Evolutionary conservation across 1,140 invertebrate species (phyloP), one percentile per base, ranked within the genome.

Genomic region (Macrobrachium nipponense): DNA sequence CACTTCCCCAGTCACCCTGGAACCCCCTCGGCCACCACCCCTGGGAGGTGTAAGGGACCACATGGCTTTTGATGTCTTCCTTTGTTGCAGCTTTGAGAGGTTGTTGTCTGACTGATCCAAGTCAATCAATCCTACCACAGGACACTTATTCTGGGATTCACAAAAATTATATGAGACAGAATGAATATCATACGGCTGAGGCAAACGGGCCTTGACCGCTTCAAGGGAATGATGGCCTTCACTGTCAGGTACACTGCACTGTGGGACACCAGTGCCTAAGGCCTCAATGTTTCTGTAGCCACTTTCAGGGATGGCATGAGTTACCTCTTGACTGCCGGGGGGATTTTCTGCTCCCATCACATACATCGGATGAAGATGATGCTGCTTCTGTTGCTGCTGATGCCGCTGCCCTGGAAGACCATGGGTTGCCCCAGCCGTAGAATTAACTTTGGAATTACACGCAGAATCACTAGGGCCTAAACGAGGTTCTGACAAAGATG

Each of bases 1-100:
- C 78, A 80, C 62, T 62, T 80, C 78, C 78, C 78, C 78, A 62
- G 78, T 66, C 78, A 80, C 43, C 64, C 62, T 80, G 61, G 78
- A 62, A 66, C 62, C 64, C 62, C 78, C 61, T 10, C 78, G 78
- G 11, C 60, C 43, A 62, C 78, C 61, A 62, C 78, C 61, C 59
- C 78, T 80, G 15, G 78, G 78, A 43, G 78, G 64, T 20, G 78
- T 80, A n/a, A 80, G 78, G 62, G 62, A 62, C 23, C 78, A 36
- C 78, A 64, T 80, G 78, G 61, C 62, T 80, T 80, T 80, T 36
- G 61, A 62, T 64, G 60, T 80, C 78, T 80, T 80, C 78, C 64
- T 80, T 43, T 44, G 43, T 44, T 18, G 44, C 62, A 44, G 27
- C 43, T 36, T 80, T 36, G 62, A 62, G 43, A 43, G 61, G 23